Conservation (phyloP, 2,888 invertebrate genomes). For the Malacosoma neustria region DNA sequence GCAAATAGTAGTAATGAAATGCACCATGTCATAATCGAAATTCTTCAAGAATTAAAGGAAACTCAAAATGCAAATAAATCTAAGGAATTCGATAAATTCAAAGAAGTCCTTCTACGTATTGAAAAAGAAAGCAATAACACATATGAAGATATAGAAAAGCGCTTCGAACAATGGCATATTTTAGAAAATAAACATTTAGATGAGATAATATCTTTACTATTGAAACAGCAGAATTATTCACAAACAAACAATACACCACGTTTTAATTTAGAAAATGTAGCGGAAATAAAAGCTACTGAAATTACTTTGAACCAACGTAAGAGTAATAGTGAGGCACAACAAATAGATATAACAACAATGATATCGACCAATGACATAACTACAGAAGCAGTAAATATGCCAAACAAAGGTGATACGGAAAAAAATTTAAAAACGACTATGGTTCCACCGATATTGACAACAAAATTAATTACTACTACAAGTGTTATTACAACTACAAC, state of each 20-base stretch:
- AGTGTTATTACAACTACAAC: too few species aligned
- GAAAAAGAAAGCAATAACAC: constrained; percentile 19
- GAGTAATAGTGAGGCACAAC: too few species aligned
- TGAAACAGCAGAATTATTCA: background rate
- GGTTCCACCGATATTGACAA: too few species aligned
- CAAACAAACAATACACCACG: too few species aligned
- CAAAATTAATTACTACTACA: too few species aligned
- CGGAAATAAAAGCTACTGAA: too few species aligned
- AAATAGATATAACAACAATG: background rate
- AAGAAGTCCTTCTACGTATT: constrained; percentile 25
- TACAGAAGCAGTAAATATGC: constrained; percentile 11
- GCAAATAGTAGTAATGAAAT: background rate
- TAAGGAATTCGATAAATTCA: constrained; percentile 29
- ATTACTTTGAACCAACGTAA: too few species aligned
- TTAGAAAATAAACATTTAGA: constrained; percentile 17
- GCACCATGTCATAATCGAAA: constrained; percentile 14
- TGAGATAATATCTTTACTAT: constrained; percentile 13
- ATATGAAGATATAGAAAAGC: constrained; percentile 14
- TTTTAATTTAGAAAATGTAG: too few species aligned
- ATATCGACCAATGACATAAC: background rate
- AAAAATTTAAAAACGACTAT: too few species aligned
- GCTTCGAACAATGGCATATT: constrained; percentile 23
- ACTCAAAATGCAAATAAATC: constrained; percentile 24
- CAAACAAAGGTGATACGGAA: too few species aligned
- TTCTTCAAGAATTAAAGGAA: background rate